Evolutionary conservation across 2,113 vertebrate genomes (phyloP).

Genomic region (Neolamprologus brichardi): DNA sequence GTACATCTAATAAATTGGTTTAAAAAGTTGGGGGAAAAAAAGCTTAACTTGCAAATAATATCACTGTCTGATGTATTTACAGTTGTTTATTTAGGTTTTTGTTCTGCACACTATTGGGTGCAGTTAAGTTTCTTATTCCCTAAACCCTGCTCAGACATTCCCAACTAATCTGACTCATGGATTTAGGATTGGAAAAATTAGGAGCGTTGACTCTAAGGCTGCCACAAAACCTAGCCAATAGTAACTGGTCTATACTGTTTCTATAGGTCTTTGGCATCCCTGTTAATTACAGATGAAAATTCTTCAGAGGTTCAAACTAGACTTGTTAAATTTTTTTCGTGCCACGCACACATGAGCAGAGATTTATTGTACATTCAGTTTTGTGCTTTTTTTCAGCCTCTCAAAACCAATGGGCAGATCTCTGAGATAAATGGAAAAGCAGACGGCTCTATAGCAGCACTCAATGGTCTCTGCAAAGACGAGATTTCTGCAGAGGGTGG

Average conservation of each 20-base stretch:
- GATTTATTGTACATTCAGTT: neutral
- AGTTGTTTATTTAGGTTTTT: neutral
- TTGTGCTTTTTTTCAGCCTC: conserved; percentile 54
- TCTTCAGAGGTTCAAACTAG: neutral
- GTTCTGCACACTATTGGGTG: neutral
- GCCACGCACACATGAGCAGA: neutral
- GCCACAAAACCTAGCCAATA: neutral
- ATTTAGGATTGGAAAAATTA: conserved; percentile 12
- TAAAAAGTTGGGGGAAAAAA: rapidly evolving
- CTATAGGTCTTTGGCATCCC: neutral
- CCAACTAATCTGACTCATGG: conserved; percentile 15
- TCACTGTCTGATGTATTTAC: neutral
- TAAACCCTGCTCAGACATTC: neutral
- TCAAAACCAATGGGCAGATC: conserved; percentile 75
- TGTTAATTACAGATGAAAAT: neutral
- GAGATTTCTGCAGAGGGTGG: conserved; percentile 47
- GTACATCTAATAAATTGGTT: neutral
- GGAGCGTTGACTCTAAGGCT: neutral
- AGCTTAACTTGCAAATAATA: neutral
- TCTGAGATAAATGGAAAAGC: conserved; percentile 61
- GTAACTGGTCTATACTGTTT: neutral
- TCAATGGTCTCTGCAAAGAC: conserved; percentile 45
- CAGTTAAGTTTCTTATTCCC: neutral
- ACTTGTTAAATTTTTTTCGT: neutral
- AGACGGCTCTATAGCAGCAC: conserved; percentile 51